Evolutionary conservation across 2,888 invertebrate genomes (phyloP), one percentile per base, ranked within the genome.

Genomic region (Azorinus chamasolen): DNA sequence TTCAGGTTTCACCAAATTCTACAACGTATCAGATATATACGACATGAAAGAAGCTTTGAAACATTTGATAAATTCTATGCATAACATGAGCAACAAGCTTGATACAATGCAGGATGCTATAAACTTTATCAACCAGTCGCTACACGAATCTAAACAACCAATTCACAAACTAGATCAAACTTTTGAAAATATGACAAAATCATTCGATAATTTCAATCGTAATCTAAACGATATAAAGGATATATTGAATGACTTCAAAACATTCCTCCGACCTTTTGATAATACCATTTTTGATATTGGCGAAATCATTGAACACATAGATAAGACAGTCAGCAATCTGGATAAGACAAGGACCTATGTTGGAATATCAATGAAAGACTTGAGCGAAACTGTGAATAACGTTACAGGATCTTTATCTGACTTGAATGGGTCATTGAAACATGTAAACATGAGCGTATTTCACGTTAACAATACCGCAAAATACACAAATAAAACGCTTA

Each of bases 61-160:
- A 27, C 53, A 66, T 12, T 53, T 80, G 22, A 72, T 80, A 4
- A 24, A 63, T 6, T 65, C 65, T n/a, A 54, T 80, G 37, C 57
- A 53, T 18, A 59, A 62, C 14, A 80, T 80, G 80, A 80, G 76
- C 3, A 46, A 32, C 18, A 80, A 80, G 50, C 50, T 80, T 22
- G 72, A 80, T 37, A 57, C 32, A 5, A 73, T 80, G 76, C 76
- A 77, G 27, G 53, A 57, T 10, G 80, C 80, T 5, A 77, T 80
- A 16, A 62, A 80, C 43, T 80, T 69, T n/a, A 77, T 81, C 16
- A 81, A 81, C 48, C 54, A 64, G 41, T 74, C 75, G 3, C 65
- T 81, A 18, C 77, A 81, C 39, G 78, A 68, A 41, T 68, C 58
- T 18, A 66, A 75, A 22, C 55, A 71, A 14, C 74, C 81, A 3